phyloP scores from a whole-genome alignment of 1,140 invertebrate species.

The Dinothrombium tinctorium region DNA sequence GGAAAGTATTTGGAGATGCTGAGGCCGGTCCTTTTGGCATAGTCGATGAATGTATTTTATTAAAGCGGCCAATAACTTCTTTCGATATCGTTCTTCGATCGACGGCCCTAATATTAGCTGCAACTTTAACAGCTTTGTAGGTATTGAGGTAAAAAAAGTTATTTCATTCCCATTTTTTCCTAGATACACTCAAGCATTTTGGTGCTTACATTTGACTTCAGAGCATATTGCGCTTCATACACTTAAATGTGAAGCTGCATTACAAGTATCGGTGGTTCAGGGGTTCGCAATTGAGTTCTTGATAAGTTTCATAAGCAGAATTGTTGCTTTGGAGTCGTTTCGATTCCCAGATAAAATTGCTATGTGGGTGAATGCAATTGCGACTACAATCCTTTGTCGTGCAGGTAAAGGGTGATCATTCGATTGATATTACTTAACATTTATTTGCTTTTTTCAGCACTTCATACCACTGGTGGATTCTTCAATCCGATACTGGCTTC shows the following conservation, averaged over 20 bases:
- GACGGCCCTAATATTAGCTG: slow-evolving; percentile 13
- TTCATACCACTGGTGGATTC: slow-evolving; percentile 78
- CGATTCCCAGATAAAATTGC: slow-evolving; percentile 6
- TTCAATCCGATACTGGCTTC: slow-evolving; percentile 75
- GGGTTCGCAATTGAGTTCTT: slow-evolving; percentile 15
- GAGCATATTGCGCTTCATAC: slow-evolving; percentile 13
- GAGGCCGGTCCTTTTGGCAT: slow-evolving; percentile 15
- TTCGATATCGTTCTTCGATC: slow-evolving; percentile 8
- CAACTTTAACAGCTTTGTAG: slow-evolving; percentile 11
- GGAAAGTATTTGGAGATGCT: slow-evolving; percentile 12
- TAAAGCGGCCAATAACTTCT: slow-evolving; percentile 7
- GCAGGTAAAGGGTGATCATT: slow-evolving; percentile 1
- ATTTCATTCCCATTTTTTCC: neutral
- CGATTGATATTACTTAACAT: neutral
- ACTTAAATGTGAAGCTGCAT: slow-evolving; percentile 12
- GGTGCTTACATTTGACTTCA: slow-evolving; percentile 15
- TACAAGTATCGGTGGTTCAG: slow-evolving; percentile 3
- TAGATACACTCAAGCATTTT: slow-evolving; percentile 14
- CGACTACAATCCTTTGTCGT: slow-evolving; percentile 3
- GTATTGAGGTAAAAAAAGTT: neutral
- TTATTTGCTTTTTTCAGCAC: slow-evolving; percentile 35
- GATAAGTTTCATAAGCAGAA: slow-evolving; percentile 15
- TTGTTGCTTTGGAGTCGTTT: slow-evolving; percentile 13
- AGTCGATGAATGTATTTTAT: slow-evolving; percentile 14
- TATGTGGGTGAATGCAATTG: slow-evolving; percentile 4